Conservation (phyloP, 1,140 invertebrate species). For the Hyles vespertilio region DNA sequence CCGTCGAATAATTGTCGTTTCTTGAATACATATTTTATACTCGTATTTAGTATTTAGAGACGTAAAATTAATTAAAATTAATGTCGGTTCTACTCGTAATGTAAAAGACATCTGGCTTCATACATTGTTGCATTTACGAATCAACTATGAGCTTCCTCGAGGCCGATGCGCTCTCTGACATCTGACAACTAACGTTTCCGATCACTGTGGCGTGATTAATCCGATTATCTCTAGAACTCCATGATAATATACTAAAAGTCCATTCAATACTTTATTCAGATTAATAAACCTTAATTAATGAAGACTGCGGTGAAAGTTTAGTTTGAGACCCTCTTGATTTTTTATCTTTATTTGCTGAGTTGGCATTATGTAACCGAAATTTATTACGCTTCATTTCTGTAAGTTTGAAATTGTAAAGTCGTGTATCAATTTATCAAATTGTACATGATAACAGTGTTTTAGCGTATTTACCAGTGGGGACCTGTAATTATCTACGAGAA, state of each 20-base stretch:
- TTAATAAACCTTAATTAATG: constrained; percentile 47
- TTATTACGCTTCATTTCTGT: constrained; percentile 10
- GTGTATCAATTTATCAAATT: constrained; percentile 2
- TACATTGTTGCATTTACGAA: no score
- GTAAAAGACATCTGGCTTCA: no score
- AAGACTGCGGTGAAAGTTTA: constrained; percentile 36
- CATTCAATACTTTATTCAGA: constrained; percentile 30
- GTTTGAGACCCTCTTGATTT: neutral
- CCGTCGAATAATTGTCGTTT: no score
- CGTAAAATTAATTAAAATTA: no score
- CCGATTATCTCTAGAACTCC: no score
- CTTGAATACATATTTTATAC: no score
- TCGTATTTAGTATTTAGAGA: no score
- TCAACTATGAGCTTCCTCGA: no score
- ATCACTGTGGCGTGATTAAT: no score
- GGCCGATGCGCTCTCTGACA: no score
- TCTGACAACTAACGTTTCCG: no score
- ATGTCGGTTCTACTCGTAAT: no score
- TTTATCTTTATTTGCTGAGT: constrained; percentile 27
- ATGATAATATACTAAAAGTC: constrained; percentile 17
- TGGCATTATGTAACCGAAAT: constrained; percentile 1
- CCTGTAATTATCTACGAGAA: constrained; percentile 24
- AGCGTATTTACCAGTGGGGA: constrained; percentile 6
- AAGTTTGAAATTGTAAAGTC: neutral
- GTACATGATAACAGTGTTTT: neutral